These are phyloP conservation scores for Pseudanteris insignis DNA, from an alignment of 2,888 invertebrate species.

Conservation along the genomic window DNA sequence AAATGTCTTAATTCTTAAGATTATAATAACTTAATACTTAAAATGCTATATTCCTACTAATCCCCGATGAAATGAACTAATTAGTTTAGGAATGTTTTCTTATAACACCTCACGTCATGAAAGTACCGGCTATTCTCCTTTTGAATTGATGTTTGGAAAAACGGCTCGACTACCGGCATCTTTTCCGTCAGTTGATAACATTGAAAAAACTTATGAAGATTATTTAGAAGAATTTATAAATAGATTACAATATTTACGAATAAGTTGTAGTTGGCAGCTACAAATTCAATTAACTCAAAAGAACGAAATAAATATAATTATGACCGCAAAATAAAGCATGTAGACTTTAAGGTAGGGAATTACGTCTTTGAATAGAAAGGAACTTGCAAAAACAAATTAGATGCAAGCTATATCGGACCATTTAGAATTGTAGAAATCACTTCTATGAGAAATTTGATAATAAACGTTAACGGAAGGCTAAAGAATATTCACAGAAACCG, in stretches of 20 bases:
- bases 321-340: background rate
- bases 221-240: no score
- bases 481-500: background rate
- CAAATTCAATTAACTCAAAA: background rate
- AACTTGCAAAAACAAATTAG: background rate
- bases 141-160: slow-evolving; percentile 1
- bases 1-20: no score
- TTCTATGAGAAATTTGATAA: background rate
- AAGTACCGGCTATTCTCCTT: background rate
- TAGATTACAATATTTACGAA: background rate
- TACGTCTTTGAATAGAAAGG: background rate
- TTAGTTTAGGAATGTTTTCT: no score
- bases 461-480: background rate
- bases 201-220: no score
- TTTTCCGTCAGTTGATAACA: no score
- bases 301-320: background rate
- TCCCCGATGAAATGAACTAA: no score
- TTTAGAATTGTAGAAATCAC: background rate
- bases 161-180: background rate
- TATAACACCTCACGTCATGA: no score
- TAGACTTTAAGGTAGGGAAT: background rate
- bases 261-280: background rate
- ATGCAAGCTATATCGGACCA: background rate
- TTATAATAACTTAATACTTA: no score
- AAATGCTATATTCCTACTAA: no score